Evolutionary conservation across 2,113 vertebrate species (phyloP).

Genomic region (Campylomormyrus numenius): DNA sequence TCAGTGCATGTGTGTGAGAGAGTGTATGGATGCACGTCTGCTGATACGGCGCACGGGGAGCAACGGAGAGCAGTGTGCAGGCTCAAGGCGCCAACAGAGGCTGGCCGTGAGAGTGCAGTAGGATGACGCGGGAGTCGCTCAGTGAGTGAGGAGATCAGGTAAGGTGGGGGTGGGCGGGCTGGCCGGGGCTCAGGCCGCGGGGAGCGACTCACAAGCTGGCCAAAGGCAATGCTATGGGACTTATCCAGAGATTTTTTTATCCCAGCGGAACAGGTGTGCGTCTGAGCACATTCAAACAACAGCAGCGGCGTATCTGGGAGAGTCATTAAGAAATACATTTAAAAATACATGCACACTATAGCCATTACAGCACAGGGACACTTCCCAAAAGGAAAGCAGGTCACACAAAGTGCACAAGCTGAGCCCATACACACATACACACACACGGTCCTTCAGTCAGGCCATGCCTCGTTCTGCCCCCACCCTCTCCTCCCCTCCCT

Average conservation of each 20-base stretch:
- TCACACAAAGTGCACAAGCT: slow-evolving; percentile 27
- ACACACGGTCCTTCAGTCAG: neutral
- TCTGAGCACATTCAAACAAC: slow-evolving; percentile 3
- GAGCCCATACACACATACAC: neutral
- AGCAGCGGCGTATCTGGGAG: neutral
- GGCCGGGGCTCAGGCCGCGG: neutral
- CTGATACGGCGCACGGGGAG: neutral
- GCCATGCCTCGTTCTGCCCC: neutral
- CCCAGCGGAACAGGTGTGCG: slow-evolving; percentile 7
- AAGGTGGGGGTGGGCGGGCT: slow-evolving; percentile 18
- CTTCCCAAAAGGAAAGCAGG: slow-evolving; percentile 32
- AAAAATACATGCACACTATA: slow-evolving; percentile 36
- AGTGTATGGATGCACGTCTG: neutral
- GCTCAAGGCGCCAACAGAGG: slow-evolving; percentile 56
- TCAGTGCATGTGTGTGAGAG: slow-evolving; percentile 10
- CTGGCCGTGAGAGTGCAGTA: slow-evolving; percentile 39
- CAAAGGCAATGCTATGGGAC: neutral
- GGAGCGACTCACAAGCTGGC: neutral
- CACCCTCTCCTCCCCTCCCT: slow-evolving; percentile 7
- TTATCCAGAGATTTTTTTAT: neutral
- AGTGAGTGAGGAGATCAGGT: slow-evolving; percentile 32
- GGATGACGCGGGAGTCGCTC: slow-evolving; percentile 38
- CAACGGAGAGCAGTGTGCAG: neutral
- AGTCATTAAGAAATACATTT: slow-evolving; percentile 29
- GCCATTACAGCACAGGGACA: slow-evolving; percentile 22